Evolutionary conservation across 2,888 invertebrate genomes (phyloP), one percentile per base, ranked within the genome.

Genomic region (Taenaris catops): DNA sequence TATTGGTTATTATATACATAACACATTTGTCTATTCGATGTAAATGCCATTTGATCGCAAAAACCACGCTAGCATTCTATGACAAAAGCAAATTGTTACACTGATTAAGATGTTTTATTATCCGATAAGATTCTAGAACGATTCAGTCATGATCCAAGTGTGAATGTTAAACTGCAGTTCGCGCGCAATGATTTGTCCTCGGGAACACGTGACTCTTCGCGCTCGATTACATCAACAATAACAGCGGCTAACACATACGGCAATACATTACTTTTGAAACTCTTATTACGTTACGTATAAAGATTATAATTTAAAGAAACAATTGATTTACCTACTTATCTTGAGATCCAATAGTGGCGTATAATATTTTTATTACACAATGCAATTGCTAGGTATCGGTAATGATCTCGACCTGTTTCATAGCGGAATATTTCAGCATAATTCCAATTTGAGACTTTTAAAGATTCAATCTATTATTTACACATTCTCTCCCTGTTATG

Each of bases 171-270:
- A 59, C 44, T 42, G 49, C 49, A 51, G 39, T 38, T 40, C 34
- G 25, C 42, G 34, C 45, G 44, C 46, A 47, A 38, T 33, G 12
- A 31, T 31, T 29, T 26, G 55, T 66, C 65, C 63, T 67, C 63
- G 63, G 42, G 41, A 36, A 47, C 73, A 73, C 70, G 73, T 74
- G 72, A 72, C 60, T 43, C 45, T 44, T 48, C 47, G 49, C 51
- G 53, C 51, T 52, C 52, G 49, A 64, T 63, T 65, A 64, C 50
- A 58, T 63, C 62, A 65, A 67, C 61, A 65, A 61, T 56, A 53
- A 56, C 41, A 44, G 38, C 34, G 44, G 33, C 28, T 26, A 25
- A 25, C 34, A 10, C 14, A 10, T 8, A 31, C 3, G 11, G 20
- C 8, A 19, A 7, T 7, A 19, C 19, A 3, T 14, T 18, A 21